A percentile compares a stretch with the other conserved stretches of the same genome.
Conservation (phyloP, 2,113 vertebrate genomes). For the Lonchura striata region DNA sequence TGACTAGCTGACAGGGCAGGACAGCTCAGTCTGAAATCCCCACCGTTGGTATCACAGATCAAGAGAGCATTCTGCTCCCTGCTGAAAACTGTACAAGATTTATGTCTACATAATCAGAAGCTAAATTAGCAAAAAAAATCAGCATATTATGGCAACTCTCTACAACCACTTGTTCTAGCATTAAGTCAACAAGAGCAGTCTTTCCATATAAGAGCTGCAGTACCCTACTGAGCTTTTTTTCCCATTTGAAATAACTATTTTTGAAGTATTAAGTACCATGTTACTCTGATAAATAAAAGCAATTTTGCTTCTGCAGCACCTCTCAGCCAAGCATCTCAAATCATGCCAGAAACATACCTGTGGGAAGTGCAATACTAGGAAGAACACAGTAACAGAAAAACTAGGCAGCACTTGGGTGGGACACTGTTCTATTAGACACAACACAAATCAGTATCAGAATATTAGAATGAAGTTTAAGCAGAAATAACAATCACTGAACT, state of each 20-base stretch:
- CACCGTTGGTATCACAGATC: accelerated
- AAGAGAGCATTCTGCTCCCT: neutral
- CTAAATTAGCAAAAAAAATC: neutral
- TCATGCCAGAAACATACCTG: neutral
- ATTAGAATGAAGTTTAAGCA: neutral
- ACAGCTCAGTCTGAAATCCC: neutral
- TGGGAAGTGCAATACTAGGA: neutral
- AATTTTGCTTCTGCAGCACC: neutral
- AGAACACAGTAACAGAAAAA: neutral
- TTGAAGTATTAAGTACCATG: neutral
- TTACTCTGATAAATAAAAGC: neutral
- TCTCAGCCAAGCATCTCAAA: neutral
- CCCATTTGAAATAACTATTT: neutral
- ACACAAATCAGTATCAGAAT: neutral
- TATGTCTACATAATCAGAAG: neutral
- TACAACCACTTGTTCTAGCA: neutral
- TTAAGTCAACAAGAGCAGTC: neutral
- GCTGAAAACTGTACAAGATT: neutral
- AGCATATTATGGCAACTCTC: neutral
- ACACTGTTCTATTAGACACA: neutral
- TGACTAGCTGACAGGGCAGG: neutral
- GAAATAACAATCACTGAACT: neutral
- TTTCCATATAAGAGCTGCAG: neutral
- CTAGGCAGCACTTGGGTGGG: neutral
- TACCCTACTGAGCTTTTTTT: neutral